Evolutionary conservation across 2,797 vertebrate genomes (phyloP).

Genomic region (Pteropus rufus): DNA sequence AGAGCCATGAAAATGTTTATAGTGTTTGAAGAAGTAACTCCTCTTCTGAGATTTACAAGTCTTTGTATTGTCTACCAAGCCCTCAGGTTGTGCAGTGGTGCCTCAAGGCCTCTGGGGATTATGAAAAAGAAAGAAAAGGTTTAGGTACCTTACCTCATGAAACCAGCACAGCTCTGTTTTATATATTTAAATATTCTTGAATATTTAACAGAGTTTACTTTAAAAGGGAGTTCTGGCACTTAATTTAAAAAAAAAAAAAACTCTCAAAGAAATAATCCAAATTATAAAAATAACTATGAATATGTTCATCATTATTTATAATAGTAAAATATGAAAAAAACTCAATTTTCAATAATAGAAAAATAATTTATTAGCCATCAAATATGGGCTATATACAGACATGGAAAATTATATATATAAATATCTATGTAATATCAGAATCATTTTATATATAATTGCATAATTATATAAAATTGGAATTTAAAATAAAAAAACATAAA

Average conservation of each 20-base stretch:
- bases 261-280: neutral
- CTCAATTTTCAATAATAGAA: neutral
- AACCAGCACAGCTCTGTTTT: neutral
- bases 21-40: neutral
- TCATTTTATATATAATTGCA: neutral
- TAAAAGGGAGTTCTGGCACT: neutral
- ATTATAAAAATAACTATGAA: conserved; percentile 34
- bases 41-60: neutral
- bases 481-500: conserved; percentile 22
- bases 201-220: neutral
- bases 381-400: neutral
- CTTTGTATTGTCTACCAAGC: conserved; percentile 22
- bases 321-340: neutral
- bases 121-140: neutral
- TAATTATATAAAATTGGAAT: neutral
- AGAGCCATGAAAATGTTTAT: neutral
- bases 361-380: conserved; percentile 32
- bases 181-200: neutral
- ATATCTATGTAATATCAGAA: neutral
- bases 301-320: neutral
- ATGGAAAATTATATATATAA: neutral
- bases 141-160: neutral
- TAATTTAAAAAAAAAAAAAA: neutral
- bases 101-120: neutral
- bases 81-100: neutral